Base-by-base conservation (phyloP, 2,113 vertebrate species). In the Trinectes maculatus region DNA sequence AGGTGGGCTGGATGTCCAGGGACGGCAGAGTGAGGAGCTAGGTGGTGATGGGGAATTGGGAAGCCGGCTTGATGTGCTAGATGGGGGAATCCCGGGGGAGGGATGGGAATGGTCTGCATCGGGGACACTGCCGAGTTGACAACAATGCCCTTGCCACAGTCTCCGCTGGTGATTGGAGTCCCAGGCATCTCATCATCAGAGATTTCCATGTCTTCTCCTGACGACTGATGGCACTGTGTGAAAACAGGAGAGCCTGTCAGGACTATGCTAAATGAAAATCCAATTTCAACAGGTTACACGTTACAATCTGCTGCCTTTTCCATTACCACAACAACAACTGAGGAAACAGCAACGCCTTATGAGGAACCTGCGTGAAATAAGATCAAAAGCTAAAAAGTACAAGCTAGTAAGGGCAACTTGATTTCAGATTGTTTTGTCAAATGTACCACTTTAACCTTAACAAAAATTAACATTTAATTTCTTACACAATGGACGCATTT, bases 201-300 rank as follows among this genome's bases (percentile, higher is more conserved):
- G 90, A 99, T 99, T 76, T 99, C 98, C 98, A 99, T 99, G 91
- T 99, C 98, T 78, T 99, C 98, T 4, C 96, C 97, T 0, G 98
- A 99, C 16, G 97, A 99, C 79, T 95, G 95, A 77, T 95, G 93
- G 79, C 85, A 90, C 98, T 99, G 86, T 0, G 28, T 0, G 43
- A 49, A 24, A 82, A 55, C 3, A n/a, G 11, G 9, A 55, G n/a
- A 71, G 44, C 9, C 1, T 8, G 52, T 82, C 36, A 77, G 33
- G 21, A 55, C 37, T 11, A 11, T 2, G n/a, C 2, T n/a, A 13
- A 21, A 28, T n/a, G 13, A 51, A 39, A 24, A 33, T 15, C n/a
- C 22, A 18, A 5, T 55, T 47, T 47, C 40, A 11, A 29, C 46
- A 19, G 9, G 39, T 19, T 44, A 11, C 24, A 29, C n/a, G 4